Evolutionary conservation across 2,797 vertebrate genomes (phyloP), one percentile per base, ranked within the genome.

Genomic region (Graptemys geographica): DNA sequence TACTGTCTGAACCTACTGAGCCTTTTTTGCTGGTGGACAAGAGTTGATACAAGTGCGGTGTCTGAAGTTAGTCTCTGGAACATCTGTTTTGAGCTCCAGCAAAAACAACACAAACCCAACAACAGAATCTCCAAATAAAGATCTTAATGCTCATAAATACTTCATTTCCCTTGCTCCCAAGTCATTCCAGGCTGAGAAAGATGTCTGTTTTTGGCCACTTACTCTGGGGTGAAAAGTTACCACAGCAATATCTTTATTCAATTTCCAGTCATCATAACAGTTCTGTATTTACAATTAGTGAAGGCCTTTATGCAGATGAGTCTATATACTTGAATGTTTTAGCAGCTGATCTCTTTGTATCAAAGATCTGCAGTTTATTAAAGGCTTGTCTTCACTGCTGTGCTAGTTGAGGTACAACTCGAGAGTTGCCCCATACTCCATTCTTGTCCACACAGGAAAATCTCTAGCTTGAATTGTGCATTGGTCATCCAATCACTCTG

Each of bases 1-100:
- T 81, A 33, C 49, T 90, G 79, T 13, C 92, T 93, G 27, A 92
- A 89, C n/a, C 8, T 51, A 72, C 41, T 53, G 62, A 83, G 33
- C 23, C 47, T 9, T n/a, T 91, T 94, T 81, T 93, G 15, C n/a
- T 92, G 74, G 82, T 83, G 90, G 57, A 81, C 82, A 95, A 94
- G 25, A 80, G 47, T 13, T 27, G 52, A 47, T 92, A 62, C 31
- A 87, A 86, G 47, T n/a, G n/a, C 4, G 9, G 25, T 85, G 33
- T 95, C 21, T 49, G 69, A 47, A 91, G 27, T 79, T 51, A 59
- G 65, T 91, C 12, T 12, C 84, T 15, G 91, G 91, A 97, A 90
- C n/a, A 92, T 84, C 88, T 56, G 56, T 79, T 95, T 47, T 90
- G 41, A 90, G 82, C 95, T 9, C 21, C 78, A 90, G 74, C 37